Percentiles rank a stretch among this genome's conserved stretches.
Conservation (phyloP, 2,113 vertebrate species). For the Proteles cristata region DNA sequence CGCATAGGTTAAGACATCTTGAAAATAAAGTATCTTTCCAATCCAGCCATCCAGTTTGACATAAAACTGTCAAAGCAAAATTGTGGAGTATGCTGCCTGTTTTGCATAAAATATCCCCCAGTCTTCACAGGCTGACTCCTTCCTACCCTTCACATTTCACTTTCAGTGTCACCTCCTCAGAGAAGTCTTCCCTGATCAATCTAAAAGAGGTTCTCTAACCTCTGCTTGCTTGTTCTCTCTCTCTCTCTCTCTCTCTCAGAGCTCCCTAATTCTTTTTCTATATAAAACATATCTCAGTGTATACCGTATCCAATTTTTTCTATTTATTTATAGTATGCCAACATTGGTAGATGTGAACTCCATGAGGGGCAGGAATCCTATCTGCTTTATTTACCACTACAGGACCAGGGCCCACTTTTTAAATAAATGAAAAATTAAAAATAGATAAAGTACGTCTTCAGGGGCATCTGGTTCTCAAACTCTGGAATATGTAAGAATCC, state of each 20-base stretch:
- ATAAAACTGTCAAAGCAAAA: neutral
- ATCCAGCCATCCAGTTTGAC: neutral
- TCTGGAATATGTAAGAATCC: neutral
- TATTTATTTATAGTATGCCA: neutral
- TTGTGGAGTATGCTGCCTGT: neutral
- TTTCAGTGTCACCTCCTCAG: neutral
- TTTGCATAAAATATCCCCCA: fast-evolving
- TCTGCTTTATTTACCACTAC: neutral
- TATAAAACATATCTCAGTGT: neutral
- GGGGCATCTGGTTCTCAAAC: neutral
- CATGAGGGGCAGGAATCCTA: neutral
- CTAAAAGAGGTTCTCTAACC: neutral
- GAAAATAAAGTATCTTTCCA: neutral
- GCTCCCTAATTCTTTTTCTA: neutral
- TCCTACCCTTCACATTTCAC: neutral
- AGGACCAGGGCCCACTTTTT: neutral
- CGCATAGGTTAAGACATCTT: neutral
- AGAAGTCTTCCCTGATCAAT: neutral
- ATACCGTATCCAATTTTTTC: neutral
- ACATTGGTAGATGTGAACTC: neutral
- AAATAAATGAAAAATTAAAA: neutral
- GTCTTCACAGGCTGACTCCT: neutral
- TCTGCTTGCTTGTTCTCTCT: neutral
- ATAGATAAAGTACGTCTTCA: neutral
- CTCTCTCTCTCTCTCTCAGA: neutral